Conservation (phyloP, 2,797 vertebrate species). For the Gallirallus australis region DNA sequence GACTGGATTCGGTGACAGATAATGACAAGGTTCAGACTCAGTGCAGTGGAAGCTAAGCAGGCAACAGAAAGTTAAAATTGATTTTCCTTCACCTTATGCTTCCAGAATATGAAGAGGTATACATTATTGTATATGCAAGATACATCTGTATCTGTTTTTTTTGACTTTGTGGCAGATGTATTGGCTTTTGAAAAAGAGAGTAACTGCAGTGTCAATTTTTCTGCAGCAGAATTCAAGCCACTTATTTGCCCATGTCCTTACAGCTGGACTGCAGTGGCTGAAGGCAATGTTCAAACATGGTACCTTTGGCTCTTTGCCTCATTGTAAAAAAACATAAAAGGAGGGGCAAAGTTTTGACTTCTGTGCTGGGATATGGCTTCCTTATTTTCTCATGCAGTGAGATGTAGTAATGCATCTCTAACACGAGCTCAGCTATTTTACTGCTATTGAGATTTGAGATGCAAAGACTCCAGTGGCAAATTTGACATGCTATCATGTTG, state of each 20-base stretch:
- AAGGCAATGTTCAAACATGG: background rate
- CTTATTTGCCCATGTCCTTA: background rate
- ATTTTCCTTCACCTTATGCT: background rate
- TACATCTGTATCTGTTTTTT: background rate
- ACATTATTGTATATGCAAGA: background rate
- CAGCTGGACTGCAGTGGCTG: background rate
- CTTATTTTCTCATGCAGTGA: background rate
- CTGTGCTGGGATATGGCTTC: background rate
- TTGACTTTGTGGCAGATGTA: background rate
- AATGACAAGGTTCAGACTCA: background rate
- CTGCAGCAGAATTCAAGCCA: background rate
- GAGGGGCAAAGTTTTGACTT: background rate
- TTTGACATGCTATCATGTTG: fast-evolving
- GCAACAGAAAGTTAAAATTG: background rate
- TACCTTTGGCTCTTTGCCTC: background rate
- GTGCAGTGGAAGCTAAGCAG: background rate
- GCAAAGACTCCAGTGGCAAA: background rate
- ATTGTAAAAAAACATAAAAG: background rate
- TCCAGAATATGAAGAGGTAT: background rate
- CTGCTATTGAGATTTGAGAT: background rate
- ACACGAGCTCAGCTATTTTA: background rate
- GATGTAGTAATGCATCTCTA: background rate
- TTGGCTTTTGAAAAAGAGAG: background rate
- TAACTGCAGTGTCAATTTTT: background rate
- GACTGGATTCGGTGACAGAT: background rate